A percentile compares a stretch with the other conserved stretches of the same genome.
These are phyloP conservation scores for Orthosia gracilis DNA, from an alignment of 2,888 invertebrate genomes.

Conservation along the genomic window DNA sequence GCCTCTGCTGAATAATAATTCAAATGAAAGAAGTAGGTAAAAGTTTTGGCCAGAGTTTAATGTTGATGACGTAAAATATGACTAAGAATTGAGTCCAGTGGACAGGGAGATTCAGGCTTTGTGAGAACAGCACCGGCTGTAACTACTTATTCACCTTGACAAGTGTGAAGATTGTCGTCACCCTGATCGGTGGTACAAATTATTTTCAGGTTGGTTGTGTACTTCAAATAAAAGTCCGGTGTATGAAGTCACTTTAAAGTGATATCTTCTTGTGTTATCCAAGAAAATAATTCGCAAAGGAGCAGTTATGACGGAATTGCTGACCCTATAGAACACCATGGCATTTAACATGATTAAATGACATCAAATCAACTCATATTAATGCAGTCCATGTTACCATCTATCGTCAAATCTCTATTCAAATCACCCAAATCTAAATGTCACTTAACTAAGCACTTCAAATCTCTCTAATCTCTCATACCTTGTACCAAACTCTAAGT, in stretches of 20 bases:
- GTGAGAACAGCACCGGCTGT: not conserved
- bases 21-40: too few species aligned
- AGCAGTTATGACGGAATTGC: not conserved
- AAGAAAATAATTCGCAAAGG: too few species aligned
- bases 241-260: not conserved
- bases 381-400: conserved; percentile 11
- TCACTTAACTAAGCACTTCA: conserved; percentile 25
- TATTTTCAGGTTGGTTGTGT: too few species aligned
- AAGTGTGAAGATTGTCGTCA: not conserved
- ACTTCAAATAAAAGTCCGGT: too few species aligned
- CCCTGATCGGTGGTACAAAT: too few species aligned
- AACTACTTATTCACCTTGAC: not conserved
- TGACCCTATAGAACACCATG: not conserved
- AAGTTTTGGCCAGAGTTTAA: not conserved
- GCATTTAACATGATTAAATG: not conserved
- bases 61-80: too few species aligned
- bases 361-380: not conserved
- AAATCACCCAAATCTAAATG: conserved; percentile 29
- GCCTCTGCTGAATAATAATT: too few species aligned
- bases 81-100: not conserved
- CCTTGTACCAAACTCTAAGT: conserved; percentile 68
- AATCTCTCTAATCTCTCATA: conserved; percentile 47
- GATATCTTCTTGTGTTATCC: not conserved
- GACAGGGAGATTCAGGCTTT: not conserved
- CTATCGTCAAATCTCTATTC: conserved; percentile 7